Percentiles rank a stretch among this genome's conserved stretches.
These are phyloP conservation scores for Mycogona germanica DNA, from an alignment of 2,888 invertebrate genomes.

Conservation along the genomic window DNA sequence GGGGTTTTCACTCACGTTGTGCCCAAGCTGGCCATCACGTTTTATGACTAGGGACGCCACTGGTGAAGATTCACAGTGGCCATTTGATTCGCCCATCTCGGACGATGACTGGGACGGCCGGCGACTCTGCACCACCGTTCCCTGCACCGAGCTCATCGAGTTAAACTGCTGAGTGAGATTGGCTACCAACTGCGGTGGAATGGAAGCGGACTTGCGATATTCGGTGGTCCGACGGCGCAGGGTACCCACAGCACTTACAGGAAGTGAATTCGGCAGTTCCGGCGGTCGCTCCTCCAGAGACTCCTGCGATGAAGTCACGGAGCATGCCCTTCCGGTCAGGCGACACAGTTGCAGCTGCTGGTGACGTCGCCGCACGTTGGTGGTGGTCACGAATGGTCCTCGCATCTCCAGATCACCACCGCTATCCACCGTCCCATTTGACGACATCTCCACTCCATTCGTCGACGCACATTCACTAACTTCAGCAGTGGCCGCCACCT, in stretches of 20 bases:
- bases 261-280: neutral
- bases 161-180: slow-evolving; percentile 57
- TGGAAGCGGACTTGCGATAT: slow-evolving; percentile 11
- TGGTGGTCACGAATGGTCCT: too few species aligned
- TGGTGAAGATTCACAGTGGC: neutral
- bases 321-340: neutral
- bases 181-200: slow-evolving; percentile 40
- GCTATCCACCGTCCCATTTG: too few species aligned
- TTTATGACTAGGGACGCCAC: too few species aligned
- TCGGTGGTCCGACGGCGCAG: neutral
- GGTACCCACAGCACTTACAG: neutral
- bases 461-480: too few species aligned
- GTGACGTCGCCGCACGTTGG: neutral
- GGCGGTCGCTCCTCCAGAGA: slow-evolving; percentile 1
- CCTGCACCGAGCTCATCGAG: slow-evolving; percentile 31
- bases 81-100: neutral
- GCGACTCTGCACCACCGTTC: neutral
- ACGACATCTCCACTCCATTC: too few species aligned
- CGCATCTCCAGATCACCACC: too few species aligned
- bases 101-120: too few species aligned
- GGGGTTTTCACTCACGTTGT: neutral
- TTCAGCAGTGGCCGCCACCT: too few species aligned
- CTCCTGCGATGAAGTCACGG: neutral
- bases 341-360: too few species aligned
- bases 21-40: too few species aligned